Base-by-base conservation (phyloP, 2,797 vertebrate species). In the Spinibarbus caldwelli region DNA sequence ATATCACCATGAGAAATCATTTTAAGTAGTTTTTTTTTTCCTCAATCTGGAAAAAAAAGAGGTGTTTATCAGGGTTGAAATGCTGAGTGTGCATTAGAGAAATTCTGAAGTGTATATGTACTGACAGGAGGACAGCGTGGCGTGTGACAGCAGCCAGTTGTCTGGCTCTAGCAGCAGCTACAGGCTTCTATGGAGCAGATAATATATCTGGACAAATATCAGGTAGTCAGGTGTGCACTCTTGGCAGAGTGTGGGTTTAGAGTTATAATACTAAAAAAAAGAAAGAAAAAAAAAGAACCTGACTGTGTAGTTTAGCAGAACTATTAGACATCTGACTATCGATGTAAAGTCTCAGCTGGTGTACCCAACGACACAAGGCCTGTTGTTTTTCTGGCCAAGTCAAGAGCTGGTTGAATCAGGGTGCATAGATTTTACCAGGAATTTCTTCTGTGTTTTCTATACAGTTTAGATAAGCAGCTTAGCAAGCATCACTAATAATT, bases 181-280 rank as follows among this genome's bases (percentile, higher is more conserved):
- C 72, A 72, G 45, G 75, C 72, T 73, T 86, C 85, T 71, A n/a
- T 78, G 80, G 59, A 72, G 71, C 85, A 89, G 84, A 89, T 91
- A 91, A 90, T 86, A 85, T 70, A 89, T 89, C 86, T 91, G 89
- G 88, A 91, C 86, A 79, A 62, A 86, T 85, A 86, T 87, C 81
- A 88, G 87, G 75, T 81, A 86, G 88, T 79, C 36, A 67, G 75
- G 76, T 81, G 26, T 59, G 70, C 41, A 80, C 43, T 86, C 77
- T 62, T 86, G 76, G 80, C 71, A 86, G 64, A 47, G 57, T 41
- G 64, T 76, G 15, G 36, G 72, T 80, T 79, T 62, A 66, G 21
- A 59, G 47, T 71, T 71, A 66, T 31, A 54, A 72, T 31, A 45
- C 19, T 36, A 15, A 38, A 14, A 38, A 21, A 1, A 34, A 54